phyloP scores from a whole-genome alignment of 2,113 vertebrate genomes.

The Pomatorhinus ruficollis region DNA sequence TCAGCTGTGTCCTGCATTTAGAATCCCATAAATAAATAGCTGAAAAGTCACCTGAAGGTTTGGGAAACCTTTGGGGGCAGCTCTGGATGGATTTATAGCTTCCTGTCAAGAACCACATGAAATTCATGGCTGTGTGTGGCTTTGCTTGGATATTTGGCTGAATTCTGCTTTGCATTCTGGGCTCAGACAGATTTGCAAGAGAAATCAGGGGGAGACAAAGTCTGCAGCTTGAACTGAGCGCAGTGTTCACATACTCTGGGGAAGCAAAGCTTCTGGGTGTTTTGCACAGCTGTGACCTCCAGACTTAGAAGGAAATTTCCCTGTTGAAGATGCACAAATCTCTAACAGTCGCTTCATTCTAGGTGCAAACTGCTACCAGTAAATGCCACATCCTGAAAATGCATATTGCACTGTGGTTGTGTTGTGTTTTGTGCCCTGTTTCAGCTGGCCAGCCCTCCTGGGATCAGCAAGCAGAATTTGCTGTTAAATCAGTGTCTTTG shows the following conservation, averaged over 20 bases:
- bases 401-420: background rate
- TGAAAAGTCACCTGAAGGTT: background rate
- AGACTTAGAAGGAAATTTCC: background rate
- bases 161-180: background rate
- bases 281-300: background rate
- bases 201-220: background rate
- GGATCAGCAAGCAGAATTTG: background rate
- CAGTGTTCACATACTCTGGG: background rate
- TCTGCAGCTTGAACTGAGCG: background rate
- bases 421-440: background rate
- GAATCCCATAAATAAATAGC: background rate
- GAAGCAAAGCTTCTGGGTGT: background rate
- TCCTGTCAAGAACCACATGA: background rate
- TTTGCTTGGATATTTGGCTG: background rate
- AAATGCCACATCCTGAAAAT: background rate
- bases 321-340: background rate
- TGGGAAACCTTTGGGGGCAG: background rate
- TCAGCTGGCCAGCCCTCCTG: background rate
- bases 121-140: background rate
- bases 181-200: background rate
- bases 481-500: slow-evolving; percentile 3
- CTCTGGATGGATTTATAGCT: background rate
- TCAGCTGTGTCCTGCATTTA: background rate
- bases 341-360: background rate
- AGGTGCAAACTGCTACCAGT: background rate